phyloP scores from a whole-genome alignment of 2,888 invertebrate species.

The Cosmorhoe ocellata region DNA sequence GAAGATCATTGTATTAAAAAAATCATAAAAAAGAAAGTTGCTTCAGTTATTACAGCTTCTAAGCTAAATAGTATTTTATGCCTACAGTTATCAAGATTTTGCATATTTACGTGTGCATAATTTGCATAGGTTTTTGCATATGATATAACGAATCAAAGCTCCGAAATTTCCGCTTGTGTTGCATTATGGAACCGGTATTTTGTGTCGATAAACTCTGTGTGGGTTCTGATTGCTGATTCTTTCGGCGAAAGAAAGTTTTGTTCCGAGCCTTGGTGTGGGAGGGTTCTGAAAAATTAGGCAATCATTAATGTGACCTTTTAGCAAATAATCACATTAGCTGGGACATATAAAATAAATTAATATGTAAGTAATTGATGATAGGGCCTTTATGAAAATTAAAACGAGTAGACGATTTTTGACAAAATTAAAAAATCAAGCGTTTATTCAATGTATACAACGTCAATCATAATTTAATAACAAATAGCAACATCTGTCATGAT shows the following conservation, averaged over 20 bases:
- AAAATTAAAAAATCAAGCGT: too few relatives aligned
- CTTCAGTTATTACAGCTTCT: slow-evolving; percentile 22
- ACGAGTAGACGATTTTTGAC: too few relatives aligned
- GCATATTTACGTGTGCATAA: slow-evolving; percentile 40
- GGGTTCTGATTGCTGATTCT: slow-evolving; percentile 60
- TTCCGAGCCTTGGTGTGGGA: slow-evolving; percentile 44
- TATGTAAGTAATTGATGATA: too few relatives aligned
- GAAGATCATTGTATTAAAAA: slow-evolving; percentile 28
- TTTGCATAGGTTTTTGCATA: slow-evolving; percentile 43
- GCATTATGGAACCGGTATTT: slow-evolving; percentile 70
- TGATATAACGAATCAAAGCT: slow-evolving; percentile 64
- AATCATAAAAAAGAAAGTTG: slow-evolving; percentile 29
- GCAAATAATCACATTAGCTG: neutral
- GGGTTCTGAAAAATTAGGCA: slow-evolving; percentile 44
- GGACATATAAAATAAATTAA: too few relatives aligned
- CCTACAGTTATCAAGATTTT: slow-evolving; percentile 29
- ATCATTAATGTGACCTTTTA: slow-evolving; percentile 26
- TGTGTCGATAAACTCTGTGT: slow-evolving; percentile 61
- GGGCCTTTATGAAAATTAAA: too few relatives aligned
- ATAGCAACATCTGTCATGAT: neutral
- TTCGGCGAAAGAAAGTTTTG: slow-evolving; percentile 74
- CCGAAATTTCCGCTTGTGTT: slow-evolving; percentile 62
- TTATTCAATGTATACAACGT: too few relatives aligned
- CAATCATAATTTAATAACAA: too few relatives aligned
- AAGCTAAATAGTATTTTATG: slow-evolving; percentile 19